Conservation (phyloP, 1,140 invertebrate species). For the Drosophila saltans region DNA sequence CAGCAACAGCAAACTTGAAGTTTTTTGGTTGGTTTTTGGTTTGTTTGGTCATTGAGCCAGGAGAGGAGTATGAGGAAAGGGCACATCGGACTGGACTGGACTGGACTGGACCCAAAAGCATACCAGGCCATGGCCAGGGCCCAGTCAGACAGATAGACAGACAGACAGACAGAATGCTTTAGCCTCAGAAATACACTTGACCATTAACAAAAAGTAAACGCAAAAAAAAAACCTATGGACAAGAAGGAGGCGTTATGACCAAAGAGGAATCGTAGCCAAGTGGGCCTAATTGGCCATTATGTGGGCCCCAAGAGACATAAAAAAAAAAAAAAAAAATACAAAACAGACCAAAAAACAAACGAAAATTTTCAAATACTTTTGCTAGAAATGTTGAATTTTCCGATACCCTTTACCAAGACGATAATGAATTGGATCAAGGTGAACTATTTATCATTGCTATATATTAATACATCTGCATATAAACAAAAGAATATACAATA, state of each 20-base stretch:
- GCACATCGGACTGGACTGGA: constrained; percentile 13
- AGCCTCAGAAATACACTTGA: constrained; percentile 57
- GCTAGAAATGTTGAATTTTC: neutral
- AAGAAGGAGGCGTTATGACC: constrained; percentile 21
- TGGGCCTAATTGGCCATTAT: constrained; percentile 76
- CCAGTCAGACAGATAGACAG: neutral
- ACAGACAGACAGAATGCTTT: constrained; percentile 30
- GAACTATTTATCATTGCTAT: too few species aligned
- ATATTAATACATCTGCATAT: too few species aligned
- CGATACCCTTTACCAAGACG: too few species aligned
- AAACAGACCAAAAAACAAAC: constrained; percentile 14
- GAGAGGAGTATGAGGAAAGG: constrained; percentile 30
- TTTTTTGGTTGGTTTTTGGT: constrained; percentile 39
- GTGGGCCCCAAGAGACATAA: constrained; percentile 45
- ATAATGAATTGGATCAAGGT: too few species aligned
- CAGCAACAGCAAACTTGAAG: constrained; percentile 39
- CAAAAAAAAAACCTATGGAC: neutral
- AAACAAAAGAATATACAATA: too few species aligned
- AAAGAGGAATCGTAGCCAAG: constrained; percentile 40
- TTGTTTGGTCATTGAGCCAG: constrained; percentile 30
- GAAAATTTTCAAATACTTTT: neutral
- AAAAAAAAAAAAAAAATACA: constrained; percentile 39
- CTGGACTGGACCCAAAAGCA: neutral
- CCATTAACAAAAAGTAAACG: constrained; percentile 59
- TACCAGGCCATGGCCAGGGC: constrained; percentile 21